These are phyloP conservation scores for Ptychobarbus kaznakovi DNA, from an alignment of 2,797 vertebrate species.

Conservation along the genomic window DNA sequence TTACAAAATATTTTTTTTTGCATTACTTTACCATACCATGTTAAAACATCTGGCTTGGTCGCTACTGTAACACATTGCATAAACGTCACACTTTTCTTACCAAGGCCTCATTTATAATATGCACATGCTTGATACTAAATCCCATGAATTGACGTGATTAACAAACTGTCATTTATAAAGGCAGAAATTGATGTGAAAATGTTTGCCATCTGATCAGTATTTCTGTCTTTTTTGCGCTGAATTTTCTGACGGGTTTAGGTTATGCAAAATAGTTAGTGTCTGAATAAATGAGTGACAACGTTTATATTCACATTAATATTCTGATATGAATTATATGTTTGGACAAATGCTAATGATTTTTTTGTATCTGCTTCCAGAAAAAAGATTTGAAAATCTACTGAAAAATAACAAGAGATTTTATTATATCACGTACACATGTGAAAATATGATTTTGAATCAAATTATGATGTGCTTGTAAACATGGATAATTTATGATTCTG, in stretches of 20 bases:
- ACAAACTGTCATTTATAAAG: neutral
- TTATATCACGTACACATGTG: too few species aligned
- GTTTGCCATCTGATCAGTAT: neutral
- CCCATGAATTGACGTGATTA: neutral
- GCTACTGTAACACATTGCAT: slow-evolving; percentile 53
- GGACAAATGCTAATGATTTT: neutral
- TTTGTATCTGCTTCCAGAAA: neutral
- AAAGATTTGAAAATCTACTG: neutral
- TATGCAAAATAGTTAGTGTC: neutral
- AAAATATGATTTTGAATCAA: neutral
- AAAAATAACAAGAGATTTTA: neutral
- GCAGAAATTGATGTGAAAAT: neutral
- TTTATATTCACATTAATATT: neutral
- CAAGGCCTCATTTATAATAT: slow-evolving; percentile 31
- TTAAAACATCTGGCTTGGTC: slow-evolving; percentile 43
- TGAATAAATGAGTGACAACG: neutral
- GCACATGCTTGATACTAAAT: neutral
- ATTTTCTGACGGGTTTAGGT: neutral
- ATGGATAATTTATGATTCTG: neutral
- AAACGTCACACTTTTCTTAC: slow-evolving; percentile 39
- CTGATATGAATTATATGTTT: neutral
- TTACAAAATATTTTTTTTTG: slow-evolving; percentile 46
- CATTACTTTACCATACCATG: slow-evolving; percentile 44
- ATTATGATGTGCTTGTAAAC: neutral
- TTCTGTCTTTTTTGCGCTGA: neutral